phyloP scores from a whole-genome alignment of 2,888 invertebrate species.

The Alitta virens region DNA sequence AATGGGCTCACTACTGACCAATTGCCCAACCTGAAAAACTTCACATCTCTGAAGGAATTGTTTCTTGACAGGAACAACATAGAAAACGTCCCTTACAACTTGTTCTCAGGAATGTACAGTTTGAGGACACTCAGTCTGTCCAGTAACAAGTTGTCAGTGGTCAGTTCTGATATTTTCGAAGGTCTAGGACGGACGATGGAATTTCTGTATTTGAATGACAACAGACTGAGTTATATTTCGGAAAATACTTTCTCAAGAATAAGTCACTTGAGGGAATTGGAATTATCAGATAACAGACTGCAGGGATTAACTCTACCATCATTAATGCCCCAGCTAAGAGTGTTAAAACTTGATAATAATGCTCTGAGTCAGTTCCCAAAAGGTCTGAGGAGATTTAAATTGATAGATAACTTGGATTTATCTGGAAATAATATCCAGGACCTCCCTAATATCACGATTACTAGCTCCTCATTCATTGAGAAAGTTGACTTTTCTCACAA shows the following conservation, averaged over 20 bases:
- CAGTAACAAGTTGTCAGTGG: conserved; percentile 5
- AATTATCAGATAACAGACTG: conserved; percentile 19
- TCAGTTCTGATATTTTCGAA: conserved; percentile 9
- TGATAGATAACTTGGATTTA: conserved; percentile 16
- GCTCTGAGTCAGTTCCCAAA: conserved; percentile 13
- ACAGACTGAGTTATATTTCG: conserved; percentile 6
- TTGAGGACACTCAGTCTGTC: conserved; percentile 12
- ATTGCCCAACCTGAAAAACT: conserved; percentile 3
- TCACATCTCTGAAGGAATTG: conserved; percentile 7
- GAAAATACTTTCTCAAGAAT: conserved; percentile 9
- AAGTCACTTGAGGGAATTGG: conserved; percentile 11
- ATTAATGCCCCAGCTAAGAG: conserved; percentile 22
- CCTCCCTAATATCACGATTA: conserved; percentile 11
- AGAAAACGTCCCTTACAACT: conserved; percentile 3
- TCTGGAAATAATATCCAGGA: conserved; percentile 10
- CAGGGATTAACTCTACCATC: conserved; percentile 10
- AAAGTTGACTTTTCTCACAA: conserved; percentile 21
- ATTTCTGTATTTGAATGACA: conserved; percentile 13
- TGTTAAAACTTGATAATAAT: conserved; percentile 17
- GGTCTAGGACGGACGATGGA: conserved; percentile 20
- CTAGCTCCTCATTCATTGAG: conserved; percentile 18
- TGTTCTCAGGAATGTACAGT: conserved; percentile 16
- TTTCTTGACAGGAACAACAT: conserved; percentile 16
- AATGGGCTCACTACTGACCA: conserved; percentile 11
- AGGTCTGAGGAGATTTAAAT: conserved; percentile 9